Evolutionary conservation across 2,797 vertebrate genomes (phyloP).

Genomic region (Pelochelys cantorii): DNA sequence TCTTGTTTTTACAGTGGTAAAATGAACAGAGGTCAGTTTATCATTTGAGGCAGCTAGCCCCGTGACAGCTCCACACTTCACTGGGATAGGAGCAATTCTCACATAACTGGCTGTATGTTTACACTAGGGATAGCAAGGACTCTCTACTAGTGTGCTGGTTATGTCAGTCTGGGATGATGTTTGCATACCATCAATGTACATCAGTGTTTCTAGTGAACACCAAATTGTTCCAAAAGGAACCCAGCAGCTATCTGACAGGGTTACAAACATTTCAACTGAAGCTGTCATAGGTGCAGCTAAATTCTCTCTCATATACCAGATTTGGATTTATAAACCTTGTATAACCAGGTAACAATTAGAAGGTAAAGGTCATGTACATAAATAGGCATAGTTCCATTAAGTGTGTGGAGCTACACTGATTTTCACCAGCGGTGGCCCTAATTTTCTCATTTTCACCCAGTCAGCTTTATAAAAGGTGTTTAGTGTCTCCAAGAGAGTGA

Average conservation of each 20-base stretch:
- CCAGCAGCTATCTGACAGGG: background rate
- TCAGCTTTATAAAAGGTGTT: background rate
- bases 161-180: background rate
- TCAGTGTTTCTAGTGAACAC: background rate
- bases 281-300: conserved; percentile 14
- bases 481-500: background rate
- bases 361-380: background rate
- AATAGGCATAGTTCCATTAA: background rate
- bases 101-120: rapidly evolving
- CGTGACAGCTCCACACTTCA: rapidly evolving
- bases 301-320: background rate
- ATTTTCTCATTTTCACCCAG: background rate
- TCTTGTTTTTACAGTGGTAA: background rate
- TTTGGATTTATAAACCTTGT: background rate
- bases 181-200: rapidly evolving
- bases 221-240: background rate
- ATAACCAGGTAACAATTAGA: background rate
- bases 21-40: background rate
- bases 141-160: rapidly evolving
- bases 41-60: background rate
- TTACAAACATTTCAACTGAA: background rate
- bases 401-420: background rate
- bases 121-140: background rate
- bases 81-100: background rate
- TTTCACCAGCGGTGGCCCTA: background rate